Evolutionary conservation across 2,797 vertebrate species (phyloP), one percentile per base, ranked within the genome.

Genomic region (Gambusia yucatana): DNA sequence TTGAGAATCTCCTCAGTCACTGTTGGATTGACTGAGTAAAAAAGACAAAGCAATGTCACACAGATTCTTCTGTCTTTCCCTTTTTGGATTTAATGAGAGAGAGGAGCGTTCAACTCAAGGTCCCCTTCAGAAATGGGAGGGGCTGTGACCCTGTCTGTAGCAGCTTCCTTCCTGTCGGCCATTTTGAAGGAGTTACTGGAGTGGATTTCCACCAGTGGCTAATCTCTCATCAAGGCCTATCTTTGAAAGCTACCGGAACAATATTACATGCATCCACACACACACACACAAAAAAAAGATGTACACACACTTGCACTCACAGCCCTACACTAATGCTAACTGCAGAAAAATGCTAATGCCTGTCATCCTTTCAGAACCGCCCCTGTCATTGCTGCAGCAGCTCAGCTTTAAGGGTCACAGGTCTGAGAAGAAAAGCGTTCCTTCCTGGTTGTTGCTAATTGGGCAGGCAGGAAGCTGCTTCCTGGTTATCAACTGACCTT

Each of bases 111-210:
- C 87, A 90, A 87, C 82, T 92, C 95, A 95, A 95, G 94, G 95
- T 95, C 95, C 89, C 95, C 95, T 95, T 95, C 93, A 94, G 92
- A 91, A 93, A 92, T 86, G 91, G 93, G 92, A 84, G 90, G 93
- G 91, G 87, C 90, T 86, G 80, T 90, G 93, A 95, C 94, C 95
- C 93, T 94, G 91, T 94, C 91, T 90, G 77, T 83, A 76, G 84
- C 86, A 82, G 90, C 92, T 93, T 93, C 91, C 93, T 93, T 94
- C 92, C 92, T 94, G 93, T 95, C 92, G 83, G 92, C 91, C 92
- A 92, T 94, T 94, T 95, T 95, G 87, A 94, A 93, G 87, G 90
- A 92, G 91, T 86, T 89, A 85, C 90, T 85, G 90, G 85, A 88
- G 87, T 92, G 92, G 93, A 94, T 22, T 91, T 91, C 77, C 81